phyloP scores from a whole-genome alignment of 2,797 vertebrate genomes.

The Poecilia wingei region DNA sequence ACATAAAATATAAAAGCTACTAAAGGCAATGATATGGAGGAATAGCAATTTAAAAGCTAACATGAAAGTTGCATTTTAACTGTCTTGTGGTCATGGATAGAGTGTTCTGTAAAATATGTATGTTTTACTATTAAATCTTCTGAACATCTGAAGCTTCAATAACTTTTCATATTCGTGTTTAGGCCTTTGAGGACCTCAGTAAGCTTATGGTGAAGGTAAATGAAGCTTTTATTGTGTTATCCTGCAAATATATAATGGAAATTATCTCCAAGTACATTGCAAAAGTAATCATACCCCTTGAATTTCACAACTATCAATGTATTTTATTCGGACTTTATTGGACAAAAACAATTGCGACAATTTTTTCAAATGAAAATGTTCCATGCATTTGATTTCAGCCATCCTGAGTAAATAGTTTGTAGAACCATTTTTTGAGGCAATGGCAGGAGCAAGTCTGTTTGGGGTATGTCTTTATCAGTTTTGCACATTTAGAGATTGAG shows the following conservation, averaged over 20 bases:
- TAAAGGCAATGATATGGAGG: background rate
- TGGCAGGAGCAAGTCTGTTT: background rate
- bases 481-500: background rate
- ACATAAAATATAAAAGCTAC: background rate
- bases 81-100: background rate
- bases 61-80: background rate
- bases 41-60: background rate
- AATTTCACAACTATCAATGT: background rate
- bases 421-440: background rate
- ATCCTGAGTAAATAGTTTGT: background rate
- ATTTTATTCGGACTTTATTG: background rate
- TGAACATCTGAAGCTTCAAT: constrained; percentile 22
- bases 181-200: constrained; percentile 99
- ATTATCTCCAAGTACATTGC: background rate
- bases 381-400: background rate
- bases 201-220: constrained; percentile 98
- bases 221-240: constrained; percentile 4
- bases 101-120: background rate
- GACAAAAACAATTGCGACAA: background rate
- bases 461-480: background rate
- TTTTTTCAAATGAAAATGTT: background rate
- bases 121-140: background rate
- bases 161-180: constrained; percentile 46
- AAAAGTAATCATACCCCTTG: background rate
- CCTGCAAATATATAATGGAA: background rate